Evolutionary conservation across 2,797 vertebrate genomes (phyloP), one percentile per base, ranked within the genome.

Genomic region (Pantherophis alleghaniensis): DNA sequence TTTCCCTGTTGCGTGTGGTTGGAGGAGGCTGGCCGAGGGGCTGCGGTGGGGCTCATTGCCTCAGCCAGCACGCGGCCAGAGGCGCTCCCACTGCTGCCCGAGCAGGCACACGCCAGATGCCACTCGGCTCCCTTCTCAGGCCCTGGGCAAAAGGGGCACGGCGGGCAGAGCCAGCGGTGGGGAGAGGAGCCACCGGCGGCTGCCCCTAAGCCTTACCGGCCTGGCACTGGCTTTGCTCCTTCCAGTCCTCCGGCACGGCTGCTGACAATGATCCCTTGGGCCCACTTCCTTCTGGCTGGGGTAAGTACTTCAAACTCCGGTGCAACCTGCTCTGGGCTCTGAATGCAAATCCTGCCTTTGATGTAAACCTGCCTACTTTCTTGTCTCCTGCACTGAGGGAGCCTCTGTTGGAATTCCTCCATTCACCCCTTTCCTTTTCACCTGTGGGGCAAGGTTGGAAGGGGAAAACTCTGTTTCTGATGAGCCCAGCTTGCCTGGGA

Each of bases 241-340:
- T 98, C 92, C 98, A 99, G 99, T 98, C 99, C 1, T 98, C 99
- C 0, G 98, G 98, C 5, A 96, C 98, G 92, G 97, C 98, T 0
- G 98, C 98, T 1, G 99, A 99, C 97, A 99, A 99, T 98, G 99
- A 99, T 97, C 99, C 99, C 90, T 97, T 99, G 22, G 99, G 99
- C 92, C 96, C 98, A 16, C 98, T 99, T 96, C 99, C 99, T 97
- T 97, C 98, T 0, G 99, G 99, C 98, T 99, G 99, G 99, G 99
- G 99, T 99, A 98, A 99, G 99, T 99, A 97, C 94, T 12, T 18
- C 0, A 0, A 7, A 4, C 20, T 9, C 20, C 18, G 4, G 20
- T 4, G 37, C 37, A 11, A 20, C 20, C 37, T 10, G 69, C 37
- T 42, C 74, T 12, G 51, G 16, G n/a, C 26, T 53, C 86, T 18